Evolutionary conservation across 2,797 vertebrate species (phyloP), one percentile per base, ranked within the genome.

Genomic region (Podarcis lilfordi): DNA sequence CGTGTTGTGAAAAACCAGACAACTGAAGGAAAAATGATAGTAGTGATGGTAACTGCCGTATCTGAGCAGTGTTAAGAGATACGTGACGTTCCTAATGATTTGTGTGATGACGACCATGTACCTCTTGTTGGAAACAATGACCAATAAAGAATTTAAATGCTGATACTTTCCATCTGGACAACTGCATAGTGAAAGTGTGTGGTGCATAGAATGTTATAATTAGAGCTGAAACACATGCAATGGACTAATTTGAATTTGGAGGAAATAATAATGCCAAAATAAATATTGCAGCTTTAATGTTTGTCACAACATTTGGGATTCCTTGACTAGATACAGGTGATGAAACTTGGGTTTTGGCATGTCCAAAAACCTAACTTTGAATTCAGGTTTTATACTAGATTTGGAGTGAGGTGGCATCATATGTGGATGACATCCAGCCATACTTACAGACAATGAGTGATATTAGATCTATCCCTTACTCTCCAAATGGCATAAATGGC

Each of bases 1-100:
- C 59, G 21, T 2, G 21, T 61, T 21, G 59, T 61, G 59, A 50
- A 17, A 21, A 61, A 61, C 59, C 59, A 61, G 19, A 21, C 59
- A 23, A 64, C 61, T 7, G 69, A 80, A 55, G 86, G n/a, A 82
- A 86, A 93, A 91, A 75, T 64, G 35, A 37, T 92, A 92, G 80
- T 71, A 37, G 11, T 79, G 86, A 66, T 0, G 0, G 23, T 82
- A 2, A 23, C 55, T 69, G 66, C 61, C 69, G 1, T 89, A 85
- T 8, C 0, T 88, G 32, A 75, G 29, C 81, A 80, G 72, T 85
- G 1, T n/a, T 61, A 86, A 86, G 66, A 83, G 88, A 75, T n/a
- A 84, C n/a, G 45, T 5, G 27, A n/a, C 87, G 69, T 43, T 43
- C 17, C n/a, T 81, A 40, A 85, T 45, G 8, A 92, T 72, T 88